A percentile compares a stretch with the other conserved stretches of the same genome.
phyloP scores from a whole-genome alignment of 23 tunicate species.

The Ascidia mentula region DNA sequence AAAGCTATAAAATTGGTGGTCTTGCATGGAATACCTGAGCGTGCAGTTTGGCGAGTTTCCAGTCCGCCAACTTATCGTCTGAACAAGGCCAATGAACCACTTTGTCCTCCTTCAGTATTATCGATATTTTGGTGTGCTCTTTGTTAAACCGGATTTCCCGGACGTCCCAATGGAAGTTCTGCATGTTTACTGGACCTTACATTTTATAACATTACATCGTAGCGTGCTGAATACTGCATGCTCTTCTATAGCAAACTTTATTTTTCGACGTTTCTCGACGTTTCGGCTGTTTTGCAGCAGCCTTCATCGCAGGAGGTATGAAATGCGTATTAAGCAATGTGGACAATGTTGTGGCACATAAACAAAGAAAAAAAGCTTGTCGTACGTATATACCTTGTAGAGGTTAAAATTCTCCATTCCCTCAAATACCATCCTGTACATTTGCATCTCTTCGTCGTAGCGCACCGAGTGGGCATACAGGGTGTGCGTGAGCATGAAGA shows the following conservation, averaged over 20 bases:
- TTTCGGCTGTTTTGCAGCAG: too few species aligned
- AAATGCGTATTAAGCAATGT: too few species aligned
- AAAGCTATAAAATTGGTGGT: too few species aligned
- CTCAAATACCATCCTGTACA: slow-evolving; percentile 7
- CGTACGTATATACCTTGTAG: slow-evolving; percentile 19
- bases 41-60: neutral
- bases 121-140: neutral
- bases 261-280: too few species aligned
- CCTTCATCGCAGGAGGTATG: too few species aligned
- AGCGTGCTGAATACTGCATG: too few species aligned
- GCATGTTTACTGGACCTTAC: too few species aligned
- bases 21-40: neutral
- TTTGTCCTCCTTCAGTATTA: neutral
- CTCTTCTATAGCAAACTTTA: too few species aligned
- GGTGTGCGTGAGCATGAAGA: neutral
- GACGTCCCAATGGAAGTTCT: neutral
- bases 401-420: neutral
- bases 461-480: neutral
- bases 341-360: too few species aligned
- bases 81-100: neutral
- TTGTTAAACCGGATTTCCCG: neutral
- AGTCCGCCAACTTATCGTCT: neutral
- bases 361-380: too few species aligned
- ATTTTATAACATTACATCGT: too few species aligned
- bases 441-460: neutral